These are phyloP conservation scores for Microplitis demolitor DNA, from an alignment of 1,140 invertebrate genomes.

Conservation along the genomic window DNA sequence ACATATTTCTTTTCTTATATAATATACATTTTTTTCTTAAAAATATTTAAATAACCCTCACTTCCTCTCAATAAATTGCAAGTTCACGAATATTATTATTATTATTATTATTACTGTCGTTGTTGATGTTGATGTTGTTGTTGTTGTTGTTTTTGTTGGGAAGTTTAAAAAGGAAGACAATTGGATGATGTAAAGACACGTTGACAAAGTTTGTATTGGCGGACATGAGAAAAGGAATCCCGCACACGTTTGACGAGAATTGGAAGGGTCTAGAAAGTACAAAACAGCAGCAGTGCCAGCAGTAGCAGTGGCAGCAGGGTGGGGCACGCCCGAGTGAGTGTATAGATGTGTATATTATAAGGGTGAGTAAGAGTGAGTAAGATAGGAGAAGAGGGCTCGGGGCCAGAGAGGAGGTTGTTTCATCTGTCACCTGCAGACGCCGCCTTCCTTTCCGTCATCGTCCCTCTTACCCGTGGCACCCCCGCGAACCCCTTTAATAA, in stretches of 20 bases:
- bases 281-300: background rate
- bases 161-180: background rate
- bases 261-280: conserved; percentile 23
- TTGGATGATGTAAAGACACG: too few relatives aligned
- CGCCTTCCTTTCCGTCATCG: conserved; percentile 58
- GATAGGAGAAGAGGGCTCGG: conserved; percentile 14
- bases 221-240: background rate
- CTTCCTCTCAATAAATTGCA: too few relatives aligned
- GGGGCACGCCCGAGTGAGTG: background rate
- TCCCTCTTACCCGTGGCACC: conserved; percentile 6
- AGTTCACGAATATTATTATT: too few relatives aligned
- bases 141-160: background rate
- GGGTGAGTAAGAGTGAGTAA: conserved; percentile 13
- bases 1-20: too few relatives aligned
- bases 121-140: conserved; percentile 9
- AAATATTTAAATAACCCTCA: too few relatives aligned
- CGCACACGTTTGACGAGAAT: conserved; percentile 16
- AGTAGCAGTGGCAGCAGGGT: background rate
- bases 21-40: too few relatives aligned
- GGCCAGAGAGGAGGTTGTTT: conserved; percentile 18
- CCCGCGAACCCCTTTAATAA: conserved; percentile 12
- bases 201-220: too few relatives aligned
- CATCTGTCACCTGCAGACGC: conserved; percentile 56
- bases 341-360: background rate
- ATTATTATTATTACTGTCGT: background rate